Percentiles rank a stretch among this genome's conserved stretches.
Evolutionary conservation across 2,113 vertebrate genomes (phyloP).

Genomic region (Pelecanus crispus): DNA sequence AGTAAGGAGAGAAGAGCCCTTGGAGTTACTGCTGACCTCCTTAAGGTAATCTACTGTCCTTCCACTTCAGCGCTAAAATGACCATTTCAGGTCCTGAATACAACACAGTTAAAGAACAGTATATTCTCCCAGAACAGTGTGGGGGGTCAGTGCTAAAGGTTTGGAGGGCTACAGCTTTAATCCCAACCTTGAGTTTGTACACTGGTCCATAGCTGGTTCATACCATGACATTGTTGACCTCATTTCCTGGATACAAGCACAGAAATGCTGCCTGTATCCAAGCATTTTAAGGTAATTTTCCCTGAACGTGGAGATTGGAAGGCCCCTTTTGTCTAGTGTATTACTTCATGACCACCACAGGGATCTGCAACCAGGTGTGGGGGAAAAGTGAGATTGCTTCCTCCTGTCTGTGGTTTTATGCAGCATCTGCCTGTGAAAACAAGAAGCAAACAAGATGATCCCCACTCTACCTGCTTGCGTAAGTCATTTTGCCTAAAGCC

Average conservation of each 20-base stretch:
- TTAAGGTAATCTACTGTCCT: background rate
- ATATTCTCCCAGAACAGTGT: background rate
- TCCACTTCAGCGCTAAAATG: background rate
- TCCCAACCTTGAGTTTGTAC: background rate
- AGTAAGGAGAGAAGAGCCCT: background rate
- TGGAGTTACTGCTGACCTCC: background rate
- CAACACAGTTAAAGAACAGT: background rate
- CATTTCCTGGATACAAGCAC: background rate
- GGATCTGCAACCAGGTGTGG: background rate
- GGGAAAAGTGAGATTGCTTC: background rate
- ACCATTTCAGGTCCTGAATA: background rate
- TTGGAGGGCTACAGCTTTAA: background rate
- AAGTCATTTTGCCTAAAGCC: conserved; percentile 6
- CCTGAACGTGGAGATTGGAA: background rate
- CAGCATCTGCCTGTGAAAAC: background rate
- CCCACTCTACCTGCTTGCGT: background rate
- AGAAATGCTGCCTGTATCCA: background rate
- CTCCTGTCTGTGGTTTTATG: background rate
- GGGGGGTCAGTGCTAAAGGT: background rate
- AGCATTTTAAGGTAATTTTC: background rate
- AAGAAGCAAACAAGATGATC: conserved; percentile 8
- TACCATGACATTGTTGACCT: background rate
- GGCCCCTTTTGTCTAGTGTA: background rate
- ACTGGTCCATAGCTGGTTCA: background rate
- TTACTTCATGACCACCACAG: background rate